These are phyloP conservation scores for Porites lobata DNA, from an alignment of 92 coral and sea anemone genomes.

Conservation along the genomic window DNA sequence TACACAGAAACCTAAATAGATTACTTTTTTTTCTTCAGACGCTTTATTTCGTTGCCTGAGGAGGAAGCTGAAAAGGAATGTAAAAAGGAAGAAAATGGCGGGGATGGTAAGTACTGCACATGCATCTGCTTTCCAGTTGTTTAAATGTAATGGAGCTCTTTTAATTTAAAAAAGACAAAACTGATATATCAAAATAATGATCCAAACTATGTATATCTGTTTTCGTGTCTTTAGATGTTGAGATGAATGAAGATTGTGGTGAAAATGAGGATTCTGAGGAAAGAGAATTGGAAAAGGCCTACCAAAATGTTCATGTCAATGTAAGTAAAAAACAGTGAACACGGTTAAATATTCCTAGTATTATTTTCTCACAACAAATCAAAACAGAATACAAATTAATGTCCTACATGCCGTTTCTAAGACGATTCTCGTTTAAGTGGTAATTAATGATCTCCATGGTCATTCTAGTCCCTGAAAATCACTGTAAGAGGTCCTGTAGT, in stretches of 20 bases:
- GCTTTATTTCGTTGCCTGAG: conserved; percentile 70
- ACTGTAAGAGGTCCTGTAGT: too few relatives aligned
- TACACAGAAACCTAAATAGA: not conserved
- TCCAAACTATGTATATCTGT: too few relatives aligned
- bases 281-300: conserved; percentile 80
- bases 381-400: too few relatives aligned
- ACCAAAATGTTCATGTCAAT: conserved; percentile 82
- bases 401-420: too few relatives aligned
- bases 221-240: conserved; percentile 69
- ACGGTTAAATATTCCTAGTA: too few relatives aligned
- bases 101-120: conserved; percentile 58
- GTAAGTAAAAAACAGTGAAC: conserved; percentile 33
- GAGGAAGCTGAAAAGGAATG: conserved; percentile 39
- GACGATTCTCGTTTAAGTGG: too few relatives aligned
- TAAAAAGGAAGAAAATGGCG: conserved; percentile 41
- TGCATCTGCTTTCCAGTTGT: not conserved
- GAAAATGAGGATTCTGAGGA: conserved; percentile 74
- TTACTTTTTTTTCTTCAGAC: conserved; percentile 61
- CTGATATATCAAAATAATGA: too few relatives aligned
- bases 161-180: too few relatives aligned
- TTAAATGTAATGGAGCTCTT: not conserved
- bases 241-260: conserved; percentile 80
- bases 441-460: too few relatives aligned
- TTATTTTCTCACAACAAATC: too few relatives aligned
- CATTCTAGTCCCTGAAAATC: too few relatives aligned